phyloP scores from a whole-genome alignment of 1,140 invertebrate species.

The Asobara japonica region DNA sequence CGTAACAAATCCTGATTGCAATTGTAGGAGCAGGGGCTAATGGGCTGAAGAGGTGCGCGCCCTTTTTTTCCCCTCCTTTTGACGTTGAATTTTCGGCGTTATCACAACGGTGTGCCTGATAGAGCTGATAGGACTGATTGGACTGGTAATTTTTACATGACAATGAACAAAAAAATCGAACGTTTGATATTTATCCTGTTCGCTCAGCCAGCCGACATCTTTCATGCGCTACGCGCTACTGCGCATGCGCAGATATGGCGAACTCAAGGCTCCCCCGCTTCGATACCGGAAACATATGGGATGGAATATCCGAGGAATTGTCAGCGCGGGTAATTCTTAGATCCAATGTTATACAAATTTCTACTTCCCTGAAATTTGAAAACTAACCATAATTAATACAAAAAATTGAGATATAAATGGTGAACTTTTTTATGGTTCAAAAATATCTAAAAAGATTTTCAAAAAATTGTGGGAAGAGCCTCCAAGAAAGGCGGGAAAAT shows the following conservation, averaged over 20 bases:
- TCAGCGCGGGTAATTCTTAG: not conserved
- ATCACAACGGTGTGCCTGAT: not conserved
- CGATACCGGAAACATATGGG: slow-evolving; percentile 8
- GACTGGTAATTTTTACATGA: not conserved
- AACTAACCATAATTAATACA: no score
- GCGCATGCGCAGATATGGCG: not conserved
- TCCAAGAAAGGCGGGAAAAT: no score
- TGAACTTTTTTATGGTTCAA: no score
- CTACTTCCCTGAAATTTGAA: no score
- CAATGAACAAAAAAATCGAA: not conserved
- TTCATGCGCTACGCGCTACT: not conserved
- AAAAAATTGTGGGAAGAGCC: no score
- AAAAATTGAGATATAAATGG: no score
- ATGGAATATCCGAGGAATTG: not conserved
- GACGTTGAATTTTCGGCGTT: not conserved
- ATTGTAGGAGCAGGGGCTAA: not conserved
- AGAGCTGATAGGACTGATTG: not conserved
- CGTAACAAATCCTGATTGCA: not conserved
- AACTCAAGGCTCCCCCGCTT: not conserved
- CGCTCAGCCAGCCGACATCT: slow-evolving; percentile 53
- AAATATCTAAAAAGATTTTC: no score
- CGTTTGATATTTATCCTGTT: slow-evolving; percentile 1
- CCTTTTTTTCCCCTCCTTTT: no score
- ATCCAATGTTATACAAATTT: no score
- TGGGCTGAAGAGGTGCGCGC: no score